Conservation (phyloP, 2,888 invertebrate species). For the Agelastica alni region DNA sequence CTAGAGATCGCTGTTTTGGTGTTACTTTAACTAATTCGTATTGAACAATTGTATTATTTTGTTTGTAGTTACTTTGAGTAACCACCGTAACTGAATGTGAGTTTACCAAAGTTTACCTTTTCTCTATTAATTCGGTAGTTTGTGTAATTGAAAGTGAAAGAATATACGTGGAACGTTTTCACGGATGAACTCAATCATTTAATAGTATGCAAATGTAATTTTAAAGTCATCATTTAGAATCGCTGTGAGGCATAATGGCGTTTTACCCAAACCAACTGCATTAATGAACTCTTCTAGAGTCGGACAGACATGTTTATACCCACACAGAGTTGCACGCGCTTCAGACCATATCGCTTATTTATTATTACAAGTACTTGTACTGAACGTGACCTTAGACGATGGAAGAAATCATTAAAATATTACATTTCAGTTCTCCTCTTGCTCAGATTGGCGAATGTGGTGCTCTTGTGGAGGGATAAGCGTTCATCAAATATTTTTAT, state of each 20-base stretch:
- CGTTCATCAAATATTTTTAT: conserved; percentile 33
- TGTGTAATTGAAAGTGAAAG: conserved; percentile 21
- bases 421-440: conserved; percentile 44
- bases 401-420: conserved; percentile 54
- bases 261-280: conserved; percentile 56
- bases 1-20: too few species aligned
- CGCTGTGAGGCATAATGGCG: conserved; percentile 53
- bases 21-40: too few species aligned
- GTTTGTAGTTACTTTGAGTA: too few species aligned
- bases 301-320: conserved; percentile 57
- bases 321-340: conserved; percentile 56
- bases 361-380: conserved; percentile 54
- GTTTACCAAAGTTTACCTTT: too few species aligned
- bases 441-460: conserved; percentile 37
- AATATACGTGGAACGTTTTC: conserved; percentile 22
- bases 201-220: conserved; percentile 55
- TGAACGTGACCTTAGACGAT: conserved; percentile 56
- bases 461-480: conserved; percentile 28
- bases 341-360: conserved; percentile 57
- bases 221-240: conserved; percentile 56
- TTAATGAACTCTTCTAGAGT: conserved; percentile 57
- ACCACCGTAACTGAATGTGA: too few species aligned
- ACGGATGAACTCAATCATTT: conserved; percentile 34
- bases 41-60: too few species aligned
- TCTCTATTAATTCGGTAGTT: conserved; percentile 9